Evolutionary conservation across 2,888 invertebrate genomes (phyloP), one percentile per base, ranked within the genome.

Genomic region (Anodontia alba): DNA sequence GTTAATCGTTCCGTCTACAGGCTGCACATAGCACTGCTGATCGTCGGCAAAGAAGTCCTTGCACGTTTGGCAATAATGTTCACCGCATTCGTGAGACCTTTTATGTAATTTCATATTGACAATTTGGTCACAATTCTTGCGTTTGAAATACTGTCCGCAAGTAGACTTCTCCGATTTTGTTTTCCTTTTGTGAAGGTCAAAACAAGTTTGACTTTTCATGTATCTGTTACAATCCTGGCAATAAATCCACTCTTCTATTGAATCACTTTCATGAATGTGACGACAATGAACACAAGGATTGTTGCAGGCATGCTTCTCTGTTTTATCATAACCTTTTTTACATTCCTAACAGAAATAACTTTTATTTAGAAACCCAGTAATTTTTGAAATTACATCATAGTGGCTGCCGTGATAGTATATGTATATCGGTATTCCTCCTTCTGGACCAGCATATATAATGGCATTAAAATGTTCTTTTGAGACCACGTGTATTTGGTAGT

Each of bases 351-450:
- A 38, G 12, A 38, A 77, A 49, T 75, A 80, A 33, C 49, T 80
- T 51, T 71, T 66, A 26, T 57, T 75, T 15, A 79, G 66, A 73
- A 84, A 81, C 0, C 73, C 83, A 12, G 80, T 46, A 66, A 79
- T 73, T 17, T 29, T 82, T 26, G 82, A 79, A 0, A 78, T 72
- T 5, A 81, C 75, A 69, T 78, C 80, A 76, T 51, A 80, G 67
- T 84, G 81, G 10, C 57, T 42, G 62, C 75, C 78, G 43, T 82
- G 76, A 42, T 57, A 51, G 66, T 79, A 79, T 33, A 81, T 68
- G 42, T 81, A 81, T 17, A 84, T 76, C 29, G 76, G 78, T 29
- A 74, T 75, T 29, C 77, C 81, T 2, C 72, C 62, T 38, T 84
- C 79, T 15, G 76, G 76, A 23, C 83, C 79, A 20, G 54, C 36